Percentiles rank a stretch among this genome's conserved stretches.
phyloP scores from a whole-genome alignment of 2,797 vertebrate species.

The Poecile montanus region DNA sequence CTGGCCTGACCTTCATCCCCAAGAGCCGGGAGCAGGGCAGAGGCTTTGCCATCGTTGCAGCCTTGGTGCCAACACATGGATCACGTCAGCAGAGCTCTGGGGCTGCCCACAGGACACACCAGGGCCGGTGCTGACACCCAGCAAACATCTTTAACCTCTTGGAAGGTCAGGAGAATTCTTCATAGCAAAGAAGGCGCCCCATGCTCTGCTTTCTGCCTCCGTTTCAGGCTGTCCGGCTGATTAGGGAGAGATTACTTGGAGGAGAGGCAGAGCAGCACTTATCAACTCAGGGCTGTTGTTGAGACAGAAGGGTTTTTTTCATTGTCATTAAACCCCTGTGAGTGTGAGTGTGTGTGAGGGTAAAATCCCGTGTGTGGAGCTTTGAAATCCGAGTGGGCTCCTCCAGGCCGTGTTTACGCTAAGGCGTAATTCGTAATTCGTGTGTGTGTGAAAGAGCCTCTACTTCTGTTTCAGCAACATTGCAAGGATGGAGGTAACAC shows the following conservation, averaged over 20 bases:
- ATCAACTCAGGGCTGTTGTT: not conserved
- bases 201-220: not conserved
- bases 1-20: not conserved
- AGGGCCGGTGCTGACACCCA: not conserved
- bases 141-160: not conserved
- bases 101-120: not conserved
- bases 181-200: fast-evolving
- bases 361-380: not conserved
- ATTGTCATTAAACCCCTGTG: not conserved
- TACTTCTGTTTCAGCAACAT: slow-evolving; percentile 22
- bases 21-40: fast-evolving
- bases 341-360: not conserved
- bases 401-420: slow-evolving; percentile 36
- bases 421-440: not conserved
- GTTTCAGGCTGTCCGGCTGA: not conserved
- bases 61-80: not conserved
- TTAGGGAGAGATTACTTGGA: not conserved
- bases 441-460: slow-evolving; percentile 47
- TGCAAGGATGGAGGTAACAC: not conserved
- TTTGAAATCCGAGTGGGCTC: slow-evolving; percentile 61
- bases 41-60: not conserved
- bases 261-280: not conserved
- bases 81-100: not conserved
- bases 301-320: not conserved
- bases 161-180: not conserved